A percentile compares a stretch with the other conserved stretches of the same genome.
Conservation (phyloP, 2,113 vertebrate genomes). For the Psittacula cyanocephala region DNA sequence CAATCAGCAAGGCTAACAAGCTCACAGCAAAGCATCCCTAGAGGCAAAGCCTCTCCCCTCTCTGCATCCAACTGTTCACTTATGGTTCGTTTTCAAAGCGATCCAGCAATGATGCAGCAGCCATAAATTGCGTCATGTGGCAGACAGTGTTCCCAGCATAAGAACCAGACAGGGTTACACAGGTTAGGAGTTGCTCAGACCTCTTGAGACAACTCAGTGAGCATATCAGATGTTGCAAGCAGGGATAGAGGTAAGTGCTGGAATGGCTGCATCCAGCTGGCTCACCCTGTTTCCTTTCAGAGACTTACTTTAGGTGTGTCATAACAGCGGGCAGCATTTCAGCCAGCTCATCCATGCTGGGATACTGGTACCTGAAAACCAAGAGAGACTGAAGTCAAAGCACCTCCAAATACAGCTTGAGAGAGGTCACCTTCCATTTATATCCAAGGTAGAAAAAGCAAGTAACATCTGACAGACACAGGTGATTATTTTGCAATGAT, state of each 20-base stretch:
- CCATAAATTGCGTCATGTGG: background rate
- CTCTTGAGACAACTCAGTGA: background rate
- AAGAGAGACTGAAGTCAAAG: background rate
- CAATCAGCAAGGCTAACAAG: background rate
- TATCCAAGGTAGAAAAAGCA: background rate
- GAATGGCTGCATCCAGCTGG: background rate
- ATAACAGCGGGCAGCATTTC: conserved; percentile 92
- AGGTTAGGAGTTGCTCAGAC: background rate
- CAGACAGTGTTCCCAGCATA: background rate
- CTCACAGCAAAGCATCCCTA: background rate
- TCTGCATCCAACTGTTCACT: background rate
- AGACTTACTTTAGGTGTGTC: conserved; percentile 87
- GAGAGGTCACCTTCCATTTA: background rate
- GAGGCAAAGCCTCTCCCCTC: background rate
- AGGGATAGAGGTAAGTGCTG: background rate
- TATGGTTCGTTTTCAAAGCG: background rate
- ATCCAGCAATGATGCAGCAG: background rate
- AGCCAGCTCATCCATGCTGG: conserved; percentile 92
- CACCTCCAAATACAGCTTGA: background rate
- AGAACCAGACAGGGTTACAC: background rate
- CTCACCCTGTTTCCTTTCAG: background rate
- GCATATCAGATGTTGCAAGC: background rate
- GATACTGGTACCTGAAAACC: conserved; percentile 89
- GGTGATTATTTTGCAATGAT: background rate
- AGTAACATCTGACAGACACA: background rate